These are phyloP conservation scores for Ceramica pisi DNA, from an alignment of 2,888 invertebrate genomes.

Conservation along the genomic window DNA sequence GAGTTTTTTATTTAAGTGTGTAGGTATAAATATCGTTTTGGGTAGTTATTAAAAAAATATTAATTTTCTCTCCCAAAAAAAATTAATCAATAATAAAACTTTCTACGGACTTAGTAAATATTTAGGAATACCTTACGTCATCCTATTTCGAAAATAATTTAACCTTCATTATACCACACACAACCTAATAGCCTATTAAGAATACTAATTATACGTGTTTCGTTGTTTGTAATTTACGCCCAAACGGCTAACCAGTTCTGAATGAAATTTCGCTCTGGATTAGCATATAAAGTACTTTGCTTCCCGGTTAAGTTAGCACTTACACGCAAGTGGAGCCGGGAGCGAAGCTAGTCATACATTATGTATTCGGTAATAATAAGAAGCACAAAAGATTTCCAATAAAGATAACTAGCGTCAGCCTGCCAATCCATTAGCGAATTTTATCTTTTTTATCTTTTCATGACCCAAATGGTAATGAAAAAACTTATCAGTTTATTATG, in stretches of 20 bases:
- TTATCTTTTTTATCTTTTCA: constrained; percentile 27
- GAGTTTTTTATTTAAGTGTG: too few species aligned
- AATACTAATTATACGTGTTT: constrained; percentile 10
- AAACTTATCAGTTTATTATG: constrained; percentile 2
- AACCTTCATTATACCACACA: not conserved
- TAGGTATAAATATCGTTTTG: too few species aligned
- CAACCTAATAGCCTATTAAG: not conserved
- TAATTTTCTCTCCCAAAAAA: too few species aligned
- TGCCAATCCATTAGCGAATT: constrained; percentile 37
- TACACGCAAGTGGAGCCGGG: constrained; percentile 3
- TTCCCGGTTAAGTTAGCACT: constrained; percentile 26
- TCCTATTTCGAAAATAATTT: not conserved
- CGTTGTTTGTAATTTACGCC: constrained; percentile 10
- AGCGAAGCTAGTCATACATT: constrained; percentile 25
- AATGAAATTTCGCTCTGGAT: constrained; percentile 32
- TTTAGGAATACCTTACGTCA: too few species aligned
- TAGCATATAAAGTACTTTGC: constrained; percentile 44
- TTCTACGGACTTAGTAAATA: too few species aligned
- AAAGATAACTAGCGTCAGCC: constrained; percentile 8
- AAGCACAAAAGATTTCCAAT: constrained; percentile 31
- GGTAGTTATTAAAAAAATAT: too few species aligned
- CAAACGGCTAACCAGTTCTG: constrained; percentile 12
- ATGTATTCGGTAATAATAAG: constrained; percentile 36
- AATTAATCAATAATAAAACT: too few species aligned
- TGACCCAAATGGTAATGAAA: constrained; percentile 13